Base-by-base conservation (phyloP, 2,797 vertebrate genomes). In the Tauraco hartlaubi region DNA sequence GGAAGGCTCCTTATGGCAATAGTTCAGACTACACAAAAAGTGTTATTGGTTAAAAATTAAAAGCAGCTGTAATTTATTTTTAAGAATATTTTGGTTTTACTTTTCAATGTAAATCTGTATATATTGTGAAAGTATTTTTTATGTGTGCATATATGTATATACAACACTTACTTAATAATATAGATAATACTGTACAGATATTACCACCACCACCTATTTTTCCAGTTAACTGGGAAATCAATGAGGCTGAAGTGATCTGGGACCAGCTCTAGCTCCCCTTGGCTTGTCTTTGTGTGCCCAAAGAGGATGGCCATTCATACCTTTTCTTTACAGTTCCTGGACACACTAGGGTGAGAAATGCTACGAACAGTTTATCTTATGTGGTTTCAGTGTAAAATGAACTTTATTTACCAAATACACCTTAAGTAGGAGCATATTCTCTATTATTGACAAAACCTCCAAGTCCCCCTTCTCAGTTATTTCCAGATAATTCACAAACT, bases 321-420 rank as follows among this genome's bases (percentile, higher is more conserved):
- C 26, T 44, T 44, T 56, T 29, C 79, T 17, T 56, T 11, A 25
- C 35, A 37, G 35, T 12, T 31, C 51, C 75, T 23, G n/a, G 37
- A n/a, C 35, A n/a, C 28, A 6, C 13, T 18, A n/a, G 43, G 37
- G 35, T 18, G 16, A 51, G n/a, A 71, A 77, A 58, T 3, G 14
- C 16, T 31, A 20, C 1, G 7, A 35, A 5, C 13, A 21, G 19
- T 6, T 55, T 29, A 5, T 67, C 41, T 35, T 41, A 3, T 0
- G 1, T 11, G 28, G 19, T 37, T 62, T 33, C 49, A 35, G 31
- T 2, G 11, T 11, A 31, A 71, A 64, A 29, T 19, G 44, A 23
- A 51, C n/a, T 51, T 33, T 6, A 29, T 51, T 63, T 71, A 25
- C 51, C 49, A n/a, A 56, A 76, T 20, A 17, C 15, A 37, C 13